Evolutionary conservation across 2,888 invertebrate species (phyloP).

Genomic region (Callimorpha dominula): DNA sequence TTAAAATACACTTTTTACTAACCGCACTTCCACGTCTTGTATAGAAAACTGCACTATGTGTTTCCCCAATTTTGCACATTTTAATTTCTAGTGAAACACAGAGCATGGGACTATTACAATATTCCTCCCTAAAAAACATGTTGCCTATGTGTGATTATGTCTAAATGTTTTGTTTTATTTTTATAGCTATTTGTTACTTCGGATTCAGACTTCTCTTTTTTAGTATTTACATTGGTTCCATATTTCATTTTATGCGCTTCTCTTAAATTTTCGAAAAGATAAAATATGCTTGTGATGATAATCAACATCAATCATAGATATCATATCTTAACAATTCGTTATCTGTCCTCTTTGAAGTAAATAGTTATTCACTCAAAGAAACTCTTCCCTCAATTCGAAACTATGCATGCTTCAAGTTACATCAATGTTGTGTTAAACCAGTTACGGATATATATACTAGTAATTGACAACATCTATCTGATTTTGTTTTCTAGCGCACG

Average conservation of each 20-base stretch:
- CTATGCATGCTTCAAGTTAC: conserved; percentile 40
- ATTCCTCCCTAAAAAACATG: conserved; percentile 57
- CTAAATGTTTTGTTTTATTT: conserved; percentile 46
- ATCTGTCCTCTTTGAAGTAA: conserved; percentile 25
- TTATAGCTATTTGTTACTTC: conserved; percentile 17
- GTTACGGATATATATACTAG: neutral
- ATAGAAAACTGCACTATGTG: conserved; percentile 79
- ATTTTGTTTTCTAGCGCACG: conserved; percentile 69
- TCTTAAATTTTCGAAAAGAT: conserved; percentile 3
- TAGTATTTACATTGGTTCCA: conserved; percentile 10
- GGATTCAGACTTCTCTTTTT: conserved; percentile 30
- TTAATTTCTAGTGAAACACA: conserved; percentile 64
- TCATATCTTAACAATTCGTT: conserved; percentile 18
- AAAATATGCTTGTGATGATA: conserved; percentile 19
- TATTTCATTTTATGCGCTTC: conserved; percentile 37
- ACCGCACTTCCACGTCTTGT: conserved; percentile 77
- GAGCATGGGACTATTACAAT: conserved; percentile 66
- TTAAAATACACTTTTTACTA: conserved; percentile 60
- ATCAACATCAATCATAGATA: conserved; percentile 12
- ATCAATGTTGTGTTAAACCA: conserved; percentile 37
- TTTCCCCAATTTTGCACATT: conserved; percentile 75
- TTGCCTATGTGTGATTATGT: conserved; percentile 56
- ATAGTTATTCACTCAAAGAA: conserved; percentile 8
- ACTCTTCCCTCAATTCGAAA: conserved; percentile 26
- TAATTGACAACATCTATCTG: conserved; percentile 24